These are phyloP conservation scores for Paraplagusia blochii DNA, from an alignment of 2,113 vertebrate species.

Conservation along the genomic window DNA sequence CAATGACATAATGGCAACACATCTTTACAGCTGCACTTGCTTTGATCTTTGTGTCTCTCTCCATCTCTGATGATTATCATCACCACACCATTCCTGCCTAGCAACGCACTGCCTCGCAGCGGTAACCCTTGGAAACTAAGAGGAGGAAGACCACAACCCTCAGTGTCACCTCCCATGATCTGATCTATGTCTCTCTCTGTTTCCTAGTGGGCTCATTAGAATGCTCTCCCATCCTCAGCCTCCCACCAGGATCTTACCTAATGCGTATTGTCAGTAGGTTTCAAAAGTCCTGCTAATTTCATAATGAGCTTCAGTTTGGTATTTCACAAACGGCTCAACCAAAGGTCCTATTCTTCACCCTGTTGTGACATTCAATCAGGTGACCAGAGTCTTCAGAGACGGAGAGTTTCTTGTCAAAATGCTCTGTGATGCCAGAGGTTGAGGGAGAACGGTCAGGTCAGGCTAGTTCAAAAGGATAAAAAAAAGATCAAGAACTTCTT, in stretches of 20 bases:
- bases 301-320: not conserved
- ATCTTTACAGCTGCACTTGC: conserved; percentile 18
- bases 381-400: too few species aligned
- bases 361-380: too few species aligned
- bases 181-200: not conserved
- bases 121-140: conserved; percentile 63
- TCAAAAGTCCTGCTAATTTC: not conserved
- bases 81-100: conserved; percentile 40
- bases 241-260: not conserved
- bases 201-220: conserved; percentile 14
- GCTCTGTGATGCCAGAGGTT: too few species aligned
- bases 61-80: conserved; percentile 25
- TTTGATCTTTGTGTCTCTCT: conserved; percentile 14
- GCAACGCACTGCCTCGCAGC: conserved; percentile 60
- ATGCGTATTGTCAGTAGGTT: too few species aligned
- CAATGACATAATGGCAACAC: conserved; percentile 11
- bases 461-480: too few species aligned
- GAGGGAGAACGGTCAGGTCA: too few species aligned
- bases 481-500: too few species aligned
- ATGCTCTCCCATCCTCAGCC: not conserved
- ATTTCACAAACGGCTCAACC: too few species aligned
- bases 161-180: conserved; percentile 20
- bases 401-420: too few species aligned
- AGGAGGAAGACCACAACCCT: not conserved
- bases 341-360: too few species aligned